Conservation (phyloP, 2,113 vertebrate species). For the Phalacrocorax brasilianus region DNA sequence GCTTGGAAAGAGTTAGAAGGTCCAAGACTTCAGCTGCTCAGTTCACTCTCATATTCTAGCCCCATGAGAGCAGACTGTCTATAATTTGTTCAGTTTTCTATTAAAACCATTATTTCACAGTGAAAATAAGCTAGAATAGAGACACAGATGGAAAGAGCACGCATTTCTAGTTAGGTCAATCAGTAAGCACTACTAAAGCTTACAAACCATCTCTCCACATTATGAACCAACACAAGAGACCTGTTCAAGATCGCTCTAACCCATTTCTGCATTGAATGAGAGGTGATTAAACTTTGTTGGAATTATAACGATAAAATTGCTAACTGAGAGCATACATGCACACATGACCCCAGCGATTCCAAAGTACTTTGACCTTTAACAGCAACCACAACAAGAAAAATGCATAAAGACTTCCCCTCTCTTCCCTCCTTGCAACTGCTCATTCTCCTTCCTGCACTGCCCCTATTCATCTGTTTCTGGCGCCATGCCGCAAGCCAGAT, state of each 20-base stretch:
- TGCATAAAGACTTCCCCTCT: not conserved
- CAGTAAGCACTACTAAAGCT: not conserved
- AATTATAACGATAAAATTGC: not conserved
- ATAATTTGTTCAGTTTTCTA: not conserved
- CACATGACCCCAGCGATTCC: not conserved
- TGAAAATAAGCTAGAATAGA: slow-evolving; percentile 35
- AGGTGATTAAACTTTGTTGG: not conserved
- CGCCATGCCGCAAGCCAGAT: not conserved
- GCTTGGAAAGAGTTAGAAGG: not conserved
- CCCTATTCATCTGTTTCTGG: not conserved
- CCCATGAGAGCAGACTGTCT: not conserved
- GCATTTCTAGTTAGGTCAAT: not conserved
- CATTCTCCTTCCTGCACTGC: not conserved
- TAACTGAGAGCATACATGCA: not conserved
- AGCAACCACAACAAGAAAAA: not conserved
- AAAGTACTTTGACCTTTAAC: not conserved
- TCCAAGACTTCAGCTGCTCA: not conserved
- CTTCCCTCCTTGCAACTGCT: not conserved
- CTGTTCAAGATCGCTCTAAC: not conserved
- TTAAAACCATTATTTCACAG: not conserved
- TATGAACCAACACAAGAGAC: not conserved
- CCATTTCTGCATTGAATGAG: not conserved
- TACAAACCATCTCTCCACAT: not conserved
- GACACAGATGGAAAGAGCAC: not conserved
- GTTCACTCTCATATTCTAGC: not conserved